Conservation (phyloP, 2,797 vertebrate species). For the Protonibea diacanthus region DNA sequence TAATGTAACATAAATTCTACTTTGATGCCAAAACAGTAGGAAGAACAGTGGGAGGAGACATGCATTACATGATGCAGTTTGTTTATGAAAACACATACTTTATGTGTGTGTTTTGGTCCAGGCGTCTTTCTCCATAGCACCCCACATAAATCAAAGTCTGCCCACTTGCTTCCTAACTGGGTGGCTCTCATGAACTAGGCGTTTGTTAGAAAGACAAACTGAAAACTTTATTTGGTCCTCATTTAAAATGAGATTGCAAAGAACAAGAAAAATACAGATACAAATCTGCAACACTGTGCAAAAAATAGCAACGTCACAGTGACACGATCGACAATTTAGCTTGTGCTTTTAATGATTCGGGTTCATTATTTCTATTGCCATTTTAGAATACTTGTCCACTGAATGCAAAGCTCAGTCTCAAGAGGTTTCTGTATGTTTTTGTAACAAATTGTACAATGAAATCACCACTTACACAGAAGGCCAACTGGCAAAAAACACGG, state of each 20-base stretch:
- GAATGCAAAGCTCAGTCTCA: slow-evolving; percentile 13
- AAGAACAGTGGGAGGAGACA: slow-evolving; percentile 6
- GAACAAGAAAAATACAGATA: not conserved
- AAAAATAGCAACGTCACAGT: not conserved
- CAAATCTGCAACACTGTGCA: not conserved
- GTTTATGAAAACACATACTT: slow-evolving; percentile 26
- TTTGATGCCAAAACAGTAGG: slow-evolving; percentile 40
- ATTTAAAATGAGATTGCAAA: not conserved
- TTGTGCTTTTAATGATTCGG: not conserved
- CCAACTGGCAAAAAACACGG: slow-evolving; percentile 3
- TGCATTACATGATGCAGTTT: slow-evolving; percentile 9
- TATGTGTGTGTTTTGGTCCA: slow-evolving; percentile 9
- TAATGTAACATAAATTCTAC: not conserved
- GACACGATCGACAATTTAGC: not conserved
- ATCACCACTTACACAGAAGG: not conserved
- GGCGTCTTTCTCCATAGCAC: slow-evolving; percentile 6
- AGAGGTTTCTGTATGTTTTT: not conserved
- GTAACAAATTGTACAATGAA: slow-evolving; percentile 10
- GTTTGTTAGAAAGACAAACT: not conserved
- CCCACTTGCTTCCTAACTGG: not conserved
- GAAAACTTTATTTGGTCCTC: not conserved
- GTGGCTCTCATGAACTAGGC: not conserved
- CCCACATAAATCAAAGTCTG: slow-evolving; percentile 18
- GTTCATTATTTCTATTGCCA: not conserved
- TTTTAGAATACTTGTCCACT: slow-evolving; percentile 9